These are phyloP conservation scores for Emys orbicularis DNA, from an alignment of 2,797 vertebrate species.

Conservation along the genomic window DNA sequence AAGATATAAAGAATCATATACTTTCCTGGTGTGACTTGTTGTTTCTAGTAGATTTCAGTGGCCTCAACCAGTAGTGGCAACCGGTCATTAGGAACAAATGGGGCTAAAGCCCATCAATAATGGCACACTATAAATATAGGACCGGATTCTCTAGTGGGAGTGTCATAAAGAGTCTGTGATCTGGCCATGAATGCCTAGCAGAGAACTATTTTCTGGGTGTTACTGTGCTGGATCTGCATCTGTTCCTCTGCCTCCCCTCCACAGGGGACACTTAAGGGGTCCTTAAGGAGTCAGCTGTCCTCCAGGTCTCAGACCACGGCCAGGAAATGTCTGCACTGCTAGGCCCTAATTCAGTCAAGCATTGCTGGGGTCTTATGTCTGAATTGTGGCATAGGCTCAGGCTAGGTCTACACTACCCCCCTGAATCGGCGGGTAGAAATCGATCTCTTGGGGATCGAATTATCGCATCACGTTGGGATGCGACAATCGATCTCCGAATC, in stretches of 20 bases:
- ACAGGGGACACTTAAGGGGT: neutral
- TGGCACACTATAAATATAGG: neutral
- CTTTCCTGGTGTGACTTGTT: neutral
- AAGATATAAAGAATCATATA: neutral
- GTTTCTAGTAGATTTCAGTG: neutral
- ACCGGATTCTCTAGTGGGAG: neutral
- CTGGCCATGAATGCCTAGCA: neutral
- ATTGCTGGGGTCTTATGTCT: accelerated
- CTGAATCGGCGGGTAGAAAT: too few relatives aligned
- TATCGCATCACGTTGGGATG: too few relatives aligned
- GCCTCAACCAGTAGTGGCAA: neutral
- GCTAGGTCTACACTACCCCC: too few relatives aligned
- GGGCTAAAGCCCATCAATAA: neutral
- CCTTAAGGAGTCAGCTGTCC: neutral
- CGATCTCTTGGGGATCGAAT: too few relatives aligned
- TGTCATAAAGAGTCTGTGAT: neutral
- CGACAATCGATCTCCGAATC: too few relatives aligned
- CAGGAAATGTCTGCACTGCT: neutral
- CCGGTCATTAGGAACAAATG: neutral
- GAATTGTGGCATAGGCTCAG: neutral
- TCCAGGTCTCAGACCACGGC: neutral
- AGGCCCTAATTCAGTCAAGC: neutral
- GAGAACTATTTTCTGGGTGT: neutral
- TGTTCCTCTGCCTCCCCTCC: neutral
- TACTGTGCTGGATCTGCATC: neutral